Conservation (phyloP, 2,797 vertebrate species). For the Mus minutoides region DNA sequence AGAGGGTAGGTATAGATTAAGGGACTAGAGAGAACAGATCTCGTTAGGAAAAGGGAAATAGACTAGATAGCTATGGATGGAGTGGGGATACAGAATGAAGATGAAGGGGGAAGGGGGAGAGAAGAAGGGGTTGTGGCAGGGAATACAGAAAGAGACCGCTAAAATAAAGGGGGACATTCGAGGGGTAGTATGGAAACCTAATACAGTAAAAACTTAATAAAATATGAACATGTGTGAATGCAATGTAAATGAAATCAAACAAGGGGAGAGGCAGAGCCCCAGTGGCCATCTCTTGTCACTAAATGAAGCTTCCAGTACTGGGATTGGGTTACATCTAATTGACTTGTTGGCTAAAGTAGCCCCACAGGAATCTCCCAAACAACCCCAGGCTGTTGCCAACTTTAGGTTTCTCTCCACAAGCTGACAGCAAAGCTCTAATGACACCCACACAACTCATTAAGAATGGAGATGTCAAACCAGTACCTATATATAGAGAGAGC, state of each 20-base stretch:
- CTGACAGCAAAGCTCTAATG: not conserved
- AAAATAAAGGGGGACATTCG: not conserved
- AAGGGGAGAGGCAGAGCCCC: too few species aligned
- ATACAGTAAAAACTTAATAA: not conserved
- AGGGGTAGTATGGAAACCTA: not conserved
- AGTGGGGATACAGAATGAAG: not conserved
- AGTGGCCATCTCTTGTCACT: not conserved
- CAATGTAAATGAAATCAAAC: not conserved
- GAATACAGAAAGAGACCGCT: not conserved
- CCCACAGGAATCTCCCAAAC: not conserved
- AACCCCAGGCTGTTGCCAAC: not conserved
- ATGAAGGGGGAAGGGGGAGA: not conserved
- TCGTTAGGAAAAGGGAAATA: not conserved
- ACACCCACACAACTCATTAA: not conserved
- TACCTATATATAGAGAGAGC: not conserved
- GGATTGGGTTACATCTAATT: not conserved
- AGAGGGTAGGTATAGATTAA: not conserved
- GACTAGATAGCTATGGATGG: not conserved
- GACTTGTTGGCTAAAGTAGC: not conserved
- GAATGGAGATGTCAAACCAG: not conserved
- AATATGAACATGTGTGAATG: not conserved
- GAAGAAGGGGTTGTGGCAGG: not conserved
- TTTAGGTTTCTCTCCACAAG: not conserved
- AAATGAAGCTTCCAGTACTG: not conserved
- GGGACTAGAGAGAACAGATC: not conserved